Evolutionary conservation across 1,140 invertebrate species (phyloP).

Genomic region (Euwallacea similis): DNA sequence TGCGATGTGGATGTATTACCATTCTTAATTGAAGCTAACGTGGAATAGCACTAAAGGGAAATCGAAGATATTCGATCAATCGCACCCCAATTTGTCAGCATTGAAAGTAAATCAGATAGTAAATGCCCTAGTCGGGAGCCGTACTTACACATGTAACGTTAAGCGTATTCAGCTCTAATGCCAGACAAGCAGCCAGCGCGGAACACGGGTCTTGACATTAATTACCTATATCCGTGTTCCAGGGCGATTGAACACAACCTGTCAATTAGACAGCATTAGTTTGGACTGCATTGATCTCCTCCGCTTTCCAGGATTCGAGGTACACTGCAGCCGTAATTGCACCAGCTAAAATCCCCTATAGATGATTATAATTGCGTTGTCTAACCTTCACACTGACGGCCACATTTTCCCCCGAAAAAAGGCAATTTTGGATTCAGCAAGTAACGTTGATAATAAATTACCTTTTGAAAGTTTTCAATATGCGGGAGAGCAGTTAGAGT

Average conservation of each 20-base stretch:
- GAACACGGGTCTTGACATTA: conserved; percentile 54
- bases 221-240: conserved; percentile 55
- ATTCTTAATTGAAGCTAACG: background rate
- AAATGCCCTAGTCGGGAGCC: conserved; percentile 37
- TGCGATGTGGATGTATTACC: too few relatives aligned
- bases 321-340: conserved; percentile 15
- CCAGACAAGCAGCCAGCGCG: conserved; percentile 33
- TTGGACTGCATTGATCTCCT: conserved; percentile 28
- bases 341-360: background rate
- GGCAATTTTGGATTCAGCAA: background rate
- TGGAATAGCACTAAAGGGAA: background rate
- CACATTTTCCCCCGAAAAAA: background rate
- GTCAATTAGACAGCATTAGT: conserved; percentile 55
- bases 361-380: background rate
- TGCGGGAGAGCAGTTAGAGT: conserved; percentile 17
- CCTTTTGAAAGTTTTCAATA: conserved; percentile 30
- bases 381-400: too few relatives aligned
- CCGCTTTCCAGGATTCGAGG: conserved; percentile 15
- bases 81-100: conserved; percentile 34
- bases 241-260: conserved; percentile 54
- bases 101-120: conserved; percentile 40
- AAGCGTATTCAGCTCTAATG: conserved; percentile 44
- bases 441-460: conserved; percentile 23
- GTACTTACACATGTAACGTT: conserved; percentile 49
- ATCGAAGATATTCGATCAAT: background rate